Evolutionary conservation across 2,888 invertebrate species (phyloP).

Genomic region (Athrips mouffetella): DNA sequence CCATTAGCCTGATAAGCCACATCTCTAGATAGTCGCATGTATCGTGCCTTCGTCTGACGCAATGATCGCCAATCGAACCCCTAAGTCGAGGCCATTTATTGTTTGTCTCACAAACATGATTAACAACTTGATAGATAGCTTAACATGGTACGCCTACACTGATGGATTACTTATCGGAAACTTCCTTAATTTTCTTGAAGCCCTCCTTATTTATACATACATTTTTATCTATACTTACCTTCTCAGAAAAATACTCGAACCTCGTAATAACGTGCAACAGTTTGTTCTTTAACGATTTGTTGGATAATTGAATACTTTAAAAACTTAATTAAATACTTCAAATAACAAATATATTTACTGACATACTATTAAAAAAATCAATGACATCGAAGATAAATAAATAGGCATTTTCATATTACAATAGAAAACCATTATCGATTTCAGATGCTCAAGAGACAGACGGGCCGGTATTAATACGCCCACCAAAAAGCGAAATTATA

Average conservation of each 20-base stretch:
- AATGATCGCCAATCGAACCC: constrained; percentile 38
- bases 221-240: too few relatives aligned
- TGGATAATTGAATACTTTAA: too few relatives aligned
- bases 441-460: constrained; percentile 55
- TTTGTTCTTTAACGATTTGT: background rate
- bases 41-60: constrained; percentile 37
- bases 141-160: constrained; percentile 28
- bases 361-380: background rate
- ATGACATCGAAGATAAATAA: background rate
- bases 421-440: constrained; percentile 29
- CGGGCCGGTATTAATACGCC: constrained; percentile 52
- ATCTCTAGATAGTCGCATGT: constrained; percentile 22
- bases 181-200: constrained; percentile 20
- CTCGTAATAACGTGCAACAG: background rate
- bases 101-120: constrained; percentile 44
- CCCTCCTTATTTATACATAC: too few relatives aligned
- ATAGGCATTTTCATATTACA: background rate
- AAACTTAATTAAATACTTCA: too few relatives aligned
- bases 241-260: too few relatives aligned
- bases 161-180: constrained; percentile 34
- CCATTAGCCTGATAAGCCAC: constrained; percentile 58
- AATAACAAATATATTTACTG: too few relatives aligned
- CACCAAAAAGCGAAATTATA: constrained; percentile 51
- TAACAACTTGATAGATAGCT: constrained; percentile 35
- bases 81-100: constrained; percentile 39